A percentile compares a stretch with the other conserved stretches of the same genome.
Conservation (phyloP, 1,140 invertebrate genomes). For the Lepidurus packardi region DNA sequence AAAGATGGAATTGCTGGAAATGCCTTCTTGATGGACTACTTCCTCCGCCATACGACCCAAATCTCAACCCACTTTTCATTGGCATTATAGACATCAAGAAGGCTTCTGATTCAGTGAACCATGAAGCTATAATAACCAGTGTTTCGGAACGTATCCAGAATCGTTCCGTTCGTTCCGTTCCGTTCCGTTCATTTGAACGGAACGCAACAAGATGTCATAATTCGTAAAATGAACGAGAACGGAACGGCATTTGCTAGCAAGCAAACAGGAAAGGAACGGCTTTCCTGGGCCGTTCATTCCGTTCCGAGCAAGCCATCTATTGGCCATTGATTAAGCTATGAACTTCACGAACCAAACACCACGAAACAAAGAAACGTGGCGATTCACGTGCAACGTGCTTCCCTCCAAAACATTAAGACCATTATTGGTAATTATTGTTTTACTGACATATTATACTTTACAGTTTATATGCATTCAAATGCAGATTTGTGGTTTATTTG, state of each 20-base stretch:
- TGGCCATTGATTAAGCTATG: neutral
- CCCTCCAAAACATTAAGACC: neutral
- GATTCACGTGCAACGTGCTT: neutral
- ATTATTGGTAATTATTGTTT: neutral
- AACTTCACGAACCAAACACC: neutral
- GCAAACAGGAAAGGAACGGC: neutral
- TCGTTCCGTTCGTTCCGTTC: conserved; percentile 8
- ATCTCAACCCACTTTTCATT: too few species aligned
- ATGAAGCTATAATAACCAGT: too few species aligned
- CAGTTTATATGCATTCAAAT: neutral
- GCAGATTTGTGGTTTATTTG: neutral
- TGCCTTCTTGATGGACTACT: too few species aligned
- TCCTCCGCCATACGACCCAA: too few species aligned
- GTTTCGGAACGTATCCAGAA: too few species aligned
- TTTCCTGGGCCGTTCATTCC: neutral
- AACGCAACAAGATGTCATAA: neutral
- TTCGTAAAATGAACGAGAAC: neutral
- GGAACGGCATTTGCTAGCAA: too few species aligned
- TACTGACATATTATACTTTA: neutral
- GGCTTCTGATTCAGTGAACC: too few species aligned
- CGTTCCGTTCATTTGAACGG: too few species aligned
- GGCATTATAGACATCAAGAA: too few species aligned
- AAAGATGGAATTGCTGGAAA: too few species aligned
- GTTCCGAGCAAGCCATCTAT: neutral
- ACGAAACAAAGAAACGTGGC: neutral